phyloP scores from a whole-genome alignment of 2,113 vertebrate genomes.

The Nothocercus nigrocapillus region DNA sequence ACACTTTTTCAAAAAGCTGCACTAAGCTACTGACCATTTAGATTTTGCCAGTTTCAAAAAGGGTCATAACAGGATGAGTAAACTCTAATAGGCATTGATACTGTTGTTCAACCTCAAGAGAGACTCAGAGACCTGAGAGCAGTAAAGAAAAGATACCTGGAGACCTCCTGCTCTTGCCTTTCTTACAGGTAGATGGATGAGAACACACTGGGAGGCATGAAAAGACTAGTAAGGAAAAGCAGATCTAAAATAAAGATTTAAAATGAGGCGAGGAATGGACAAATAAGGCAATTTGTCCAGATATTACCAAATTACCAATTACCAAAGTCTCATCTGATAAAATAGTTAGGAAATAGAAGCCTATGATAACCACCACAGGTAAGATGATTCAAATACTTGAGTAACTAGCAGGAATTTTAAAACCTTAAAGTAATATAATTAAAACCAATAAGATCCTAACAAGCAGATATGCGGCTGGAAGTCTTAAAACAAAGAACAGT shows the following conservation, averaged over 20 bases:
- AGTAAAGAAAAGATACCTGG: background rate
- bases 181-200: background rate
- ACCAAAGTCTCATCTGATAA: background rate
- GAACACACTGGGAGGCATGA: background rate
- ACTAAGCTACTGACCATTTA: background rate
- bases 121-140: background rate
- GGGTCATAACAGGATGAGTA: background rate
- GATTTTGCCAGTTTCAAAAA: background rate
- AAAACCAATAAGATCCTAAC: background rate
- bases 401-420: background rate
- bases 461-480: background rate
- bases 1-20: background rate
- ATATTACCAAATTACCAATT: too few relatives aligned
- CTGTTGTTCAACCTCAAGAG: background rate
- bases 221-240: background rate
- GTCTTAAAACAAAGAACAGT: background rate
- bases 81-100: background rate
- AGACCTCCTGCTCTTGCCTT: background rate
- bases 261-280: background rate
- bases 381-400: background rate
- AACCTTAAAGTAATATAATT: background rate
- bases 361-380: background rate
- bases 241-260: background rate
- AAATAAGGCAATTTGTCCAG: background rate
- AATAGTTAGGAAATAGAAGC: background rate